Base-by-base conservation (phyloP, 1,140 invertebrate species). In the Mercenaria mercenaria region DNA sequence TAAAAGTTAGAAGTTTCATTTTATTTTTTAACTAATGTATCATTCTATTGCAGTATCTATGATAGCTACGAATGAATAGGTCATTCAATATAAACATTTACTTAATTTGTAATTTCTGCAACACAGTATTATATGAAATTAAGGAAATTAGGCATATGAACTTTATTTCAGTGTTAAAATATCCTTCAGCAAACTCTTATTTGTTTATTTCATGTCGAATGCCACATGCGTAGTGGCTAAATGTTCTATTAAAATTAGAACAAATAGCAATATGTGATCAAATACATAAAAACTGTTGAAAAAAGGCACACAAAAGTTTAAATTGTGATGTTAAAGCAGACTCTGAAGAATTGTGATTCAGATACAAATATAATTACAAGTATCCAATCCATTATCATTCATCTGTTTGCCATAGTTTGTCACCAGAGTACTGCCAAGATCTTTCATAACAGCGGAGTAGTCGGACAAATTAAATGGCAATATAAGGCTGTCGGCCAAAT, bases 401-500 rank as follows among this genome's bases (percentile, higher is more conserved):
- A 85, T 52, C 26, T 34, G 41, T 39, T 64, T 0, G 0, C 34
- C n/a, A 32, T 34, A 74, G 10, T n/a, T 52, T 39, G 13, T n/a
- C 23, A 85, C 18, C 0, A 85, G 41, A 15, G 83, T 74, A 2
- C 52, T 6, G 18, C 26, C 26, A 11, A 64, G 32, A 59, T 61
- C 26, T 23, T 92, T 52, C 52, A 95, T 64, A 26, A 80, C 86
- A 18, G n/a, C 20, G 41, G 90, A 90, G 82, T 93, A 94, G 84
- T 93, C 91, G 0, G 79, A 77, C 4, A 94, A 89, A 74, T 95
- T 95, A 43, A 96, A 94, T 10, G 96, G 96, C 15, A 96, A 79
- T 41, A 96, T 83, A 10, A 95, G 81, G 4, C 94, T 92, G 87
- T 96, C 96, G 11, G 95, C 94, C 61, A 96, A 91, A 41, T 88